Evolutionary conservation across 2,113 vertebrate genomes (phyloP).

Genomic region (Tiliqua scincoides): DNA sequence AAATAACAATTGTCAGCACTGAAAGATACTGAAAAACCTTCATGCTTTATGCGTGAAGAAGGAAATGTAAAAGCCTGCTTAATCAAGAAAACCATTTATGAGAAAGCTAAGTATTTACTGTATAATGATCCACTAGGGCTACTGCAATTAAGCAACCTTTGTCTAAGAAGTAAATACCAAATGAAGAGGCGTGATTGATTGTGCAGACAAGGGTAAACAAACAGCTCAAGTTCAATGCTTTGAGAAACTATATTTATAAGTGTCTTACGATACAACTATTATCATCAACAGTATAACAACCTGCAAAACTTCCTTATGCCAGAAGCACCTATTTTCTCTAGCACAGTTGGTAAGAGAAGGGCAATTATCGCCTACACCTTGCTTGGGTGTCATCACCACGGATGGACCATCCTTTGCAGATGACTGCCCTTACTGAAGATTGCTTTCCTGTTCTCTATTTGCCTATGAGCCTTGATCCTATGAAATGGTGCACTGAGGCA

Average conservation of each 20-base stretch:
- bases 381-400: background rate
- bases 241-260: background rate
- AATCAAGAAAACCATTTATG: background rate
- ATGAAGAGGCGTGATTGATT: slow-evolving; percentile 46
- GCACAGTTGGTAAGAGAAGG: too few relatives aligned
- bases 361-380: background rate
- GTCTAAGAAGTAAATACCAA: slow-evolving; percentile 21
- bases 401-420: background rate
- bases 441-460: background rate
- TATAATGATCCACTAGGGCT: slow-evolving; percentile 1
- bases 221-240: slow-evolving; percentile 16
- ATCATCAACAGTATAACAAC: background rate
- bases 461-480: background rate
- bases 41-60: background rate
- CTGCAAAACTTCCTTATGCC: background rate
- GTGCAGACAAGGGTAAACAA: slow-evolving; percentile 43
- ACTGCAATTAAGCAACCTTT: slow-evolving; percentile 30
- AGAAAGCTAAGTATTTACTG: background rate
- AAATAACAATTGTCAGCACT: background rate
- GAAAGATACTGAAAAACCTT: background rate
- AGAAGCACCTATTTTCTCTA: background rate
- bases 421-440: background rate
- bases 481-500: background rate
- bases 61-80: background rate
- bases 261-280: background rate